Evolutionary conservation across 2,888 invertebrate genomes (phyloP), one percentile per base, ranked within the genome.

Genomic region (Scelioninae gen. 1): DNA sequence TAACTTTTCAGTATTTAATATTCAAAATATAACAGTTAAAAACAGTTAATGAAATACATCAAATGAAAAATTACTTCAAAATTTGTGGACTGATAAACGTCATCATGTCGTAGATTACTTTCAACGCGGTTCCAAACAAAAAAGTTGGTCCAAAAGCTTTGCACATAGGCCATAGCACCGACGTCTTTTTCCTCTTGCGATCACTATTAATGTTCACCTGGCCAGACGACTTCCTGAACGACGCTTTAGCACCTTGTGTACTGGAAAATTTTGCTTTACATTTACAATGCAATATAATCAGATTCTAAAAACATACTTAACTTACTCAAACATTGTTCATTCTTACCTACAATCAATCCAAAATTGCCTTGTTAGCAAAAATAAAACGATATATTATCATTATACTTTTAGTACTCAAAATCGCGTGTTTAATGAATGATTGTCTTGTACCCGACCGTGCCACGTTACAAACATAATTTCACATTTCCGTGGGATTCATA

Each of bases 21-120:
- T n/a, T n/a, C n/a, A n/a, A n/a, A n/a, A n/a, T n/a, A n/a, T n/a
- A n/a, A n/a, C n/a, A n/a, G n/a, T n/a, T n/a, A n/a, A n/a, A n/a
- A n/a, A n/a, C n/a, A n/a, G n/a, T n/a, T n/a, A n/a, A n/a, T 11
- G 15, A 13, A 56, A 34, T 34, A 13, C 15, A 4, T 13, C 3
- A 62, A 43, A 53, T 47, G 7, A 60, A 9, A 34, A 90, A 90
- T 95, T 93, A 97, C 98, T 95, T 95, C 81, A 98, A 94, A 88
- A 99, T 93, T 92, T 97, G 96, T 0, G 99, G 99, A 87, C 97
- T 97, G 49, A 96, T 94, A 93, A 99, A 99, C 85, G 96, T 96
- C 68, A 99, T 92, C 13, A 96, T 84, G 93, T 98, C 98, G 89
- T 97, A 96, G 43, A 95, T 88, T 0, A 98, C 92, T 92, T 98